Conservation (phyloP, 53 echinoderm and acorn worm species). For the Antedon mediterranea region DNA sequence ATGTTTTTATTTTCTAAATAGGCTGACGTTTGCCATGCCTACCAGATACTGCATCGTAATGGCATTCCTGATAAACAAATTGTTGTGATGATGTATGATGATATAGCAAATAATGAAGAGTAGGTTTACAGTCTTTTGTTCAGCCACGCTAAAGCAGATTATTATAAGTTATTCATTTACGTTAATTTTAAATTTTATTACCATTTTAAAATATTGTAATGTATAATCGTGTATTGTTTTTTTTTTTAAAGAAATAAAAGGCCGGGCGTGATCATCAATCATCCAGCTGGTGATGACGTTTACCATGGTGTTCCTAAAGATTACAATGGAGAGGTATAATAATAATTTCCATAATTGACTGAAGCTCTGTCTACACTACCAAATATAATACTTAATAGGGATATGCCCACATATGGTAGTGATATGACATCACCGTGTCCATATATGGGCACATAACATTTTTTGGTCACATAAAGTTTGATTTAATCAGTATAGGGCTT, state of each 20-base stretch:
- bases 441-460: too few species aligned
- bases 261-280: slow-evolving; percentile 51
- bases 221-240: too few species aligned
- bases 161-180: too few species aligned
- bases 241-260: slow-evolving; percentile 14
- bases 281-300: slow-evolving; percentile 42
- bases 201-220: slow-evolving; percentile 8
- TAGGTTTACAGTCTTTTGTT: slow-evolving; percentile 21
- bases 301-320: slow-evolving; percentile 47
- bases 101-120: slow-evolving; percentile 68
- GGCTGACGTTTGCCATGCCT: slow-evolving; percentile 93
- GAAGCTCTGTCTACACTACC: too few species aligned
- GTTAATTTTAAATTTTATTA: slow-evolving; percentile 1
- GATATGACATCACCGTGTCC: too few species aligned
- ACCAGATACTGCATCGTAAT: slow-evolving; percentile 71
- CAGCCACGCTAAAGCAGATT: not conserved
- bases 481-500: too few species aligned
- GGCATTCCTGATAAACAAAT: slow-evolving; percentile 91
- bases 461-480: too few species aligned
- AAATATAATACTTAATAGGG: not conserved
- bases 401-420: too few species aligned
- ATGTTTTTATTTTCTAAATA: slow-evolving; percentile 4
- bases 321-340: slow-evolving; percentile 38
- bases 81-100: slow-evolving; percentile 98
- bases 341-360: not conserved